These are phyloP conservation scores for Oryzias celebensis DNA, from an alignment of 2,113 vertebrate genomes.

Conservation along the genomic window DNA sequence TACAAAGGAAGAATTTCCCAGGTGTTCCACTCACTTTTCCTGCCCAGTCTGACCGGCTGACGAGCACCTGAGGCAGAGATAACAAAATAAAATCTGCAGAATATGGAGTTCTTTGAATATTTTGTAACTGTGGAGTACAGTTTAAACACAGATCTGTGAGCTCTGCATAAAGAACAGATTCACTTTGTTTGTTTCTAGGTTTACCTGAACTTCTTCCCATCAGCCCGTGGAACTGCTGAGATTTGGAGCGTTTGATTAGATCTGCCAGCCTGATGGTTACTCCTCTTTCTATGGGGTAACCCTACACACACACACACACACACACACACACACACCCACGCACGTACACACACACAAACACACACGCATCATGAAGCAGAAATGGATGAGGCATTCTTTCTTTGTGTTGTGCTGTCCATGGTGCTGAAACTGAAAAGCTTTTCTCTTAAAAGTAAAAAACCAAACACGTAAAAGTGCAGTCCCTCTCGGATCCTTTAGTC, in stretches of 20 bases:
- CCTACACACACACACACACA: slow-evolving; percentile 47
- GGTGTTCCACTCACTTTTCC: slow-evolving; percentile 59
- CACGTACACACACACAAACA: no score
- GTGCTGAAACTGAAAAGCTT: slow-evolving; percentile 5
- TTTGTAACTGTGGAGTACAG: not conserved
- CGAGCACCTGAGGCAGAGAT: slow-evolving; percentile 37
- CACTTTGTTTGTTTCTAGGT: not conserved
- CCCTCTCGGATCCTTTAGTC: no score
- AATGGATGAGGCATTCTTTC: not conserved
- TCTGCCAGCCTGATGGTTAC: slow-evolving; percentile 59
- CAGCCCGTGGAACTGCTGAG: slow-evolving; percentile 74
- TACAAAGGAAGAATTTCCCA: accelerated
- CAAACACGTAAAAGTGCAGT: not conserved
- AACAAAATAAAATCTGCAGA: not conserved
- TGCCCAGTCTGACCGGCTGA: slow-evolving; percentile 52
- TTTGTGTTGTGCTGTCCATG: slow-evolving; percentile 15
- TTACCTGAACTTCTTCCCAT: slow-evolving; percentile 76
- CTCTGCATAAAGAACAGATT: not conserved
- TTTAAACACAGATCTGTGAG: not conserved
- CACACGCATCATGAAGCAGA: not conserved
- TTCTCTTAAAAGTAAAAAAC: not conserved
- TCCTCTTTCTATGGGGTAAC: slow-evolving; percentile 50
- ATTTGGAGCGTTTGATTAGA: slow-evolving; percentile 71
- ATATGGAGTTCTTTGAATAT: not conserved
- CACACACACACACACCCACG: slow-evolving; percentile 15